phyloP scores from a whole-genome alignment of 2,888 invertebrate genomes.

The Drosophila setosimentum region DNA sequence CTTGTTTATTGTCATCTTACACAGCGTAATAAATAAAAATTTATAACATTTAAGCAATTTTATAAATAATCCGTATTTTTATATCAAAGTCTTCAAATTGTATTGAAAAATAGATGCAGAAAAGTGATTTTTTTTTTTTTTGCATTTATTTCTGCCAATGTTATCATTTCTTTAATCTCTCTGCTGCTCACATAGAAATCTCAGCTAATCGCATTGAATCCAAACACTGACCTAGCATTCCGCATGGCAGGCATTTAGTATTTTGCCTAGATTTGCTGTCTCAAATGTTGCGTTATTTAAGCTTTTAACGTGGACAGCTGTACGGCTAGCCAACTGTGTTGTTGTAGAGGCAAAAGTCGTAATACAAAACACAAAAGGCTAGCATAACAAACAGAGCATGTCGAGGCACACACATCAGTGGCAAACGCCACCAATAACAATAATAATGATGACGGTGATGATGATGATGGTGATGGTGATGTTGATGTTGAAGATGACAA shows the following conservation, averaged over 20 bases:
- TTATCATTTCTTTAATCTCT: slow-evolving; percentile 1
- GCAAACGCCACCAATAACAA: slow-evolving; percentile 14
- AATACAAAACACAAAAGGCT: slow-evolving; percentile 46
- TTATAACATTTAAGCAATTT: slow-evolving; percentile 21
- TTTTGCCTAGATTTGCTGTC: slow-evolving; percentile 13
- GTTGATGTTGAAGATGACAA: slow-evolving; percentile 25
- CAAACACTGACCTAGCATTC: slow-evolving; percentile 42
- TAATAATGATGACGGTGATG: slow-evolving; percentile 26
- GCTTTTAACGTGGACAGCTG: slow-evolving; percentile 28
- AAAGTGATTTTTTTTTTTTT: background rate
- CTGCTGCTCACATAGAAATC: background rate
- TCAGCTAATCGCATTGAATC: slow-evolving; percentile 16
- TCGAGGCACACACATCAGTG: slow-evolving; percentile 35
- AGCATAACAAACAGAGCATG: slow-evolving; percentile 65
- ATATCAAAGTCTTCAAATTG: background rate
- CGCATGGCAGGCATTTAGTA: slow-evolving; percentile 27
- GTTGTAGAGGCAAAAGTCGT: slow-evolving; percentile 27
- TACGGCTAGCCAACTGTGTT: slow-evolving; percentile 34
- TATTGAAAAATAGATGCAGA: background rate
- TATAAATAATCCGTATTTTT: background rate
- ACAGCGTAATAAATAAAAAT: slow-evolving; percentile 27
- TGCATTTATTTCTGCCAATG: background rate
- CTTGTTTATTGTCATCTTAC: slow-evolving; percentile 56
- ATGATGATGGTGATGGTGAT: slow-evolving; percentile 5
- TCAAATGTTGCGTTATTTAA: slow-evolving; percentile 37